These are phyloP conservation scores for Cephonodes hylas DNA, from an alignment of 2,888 invertebrate species.

Conservation along the genomic window DNA sequence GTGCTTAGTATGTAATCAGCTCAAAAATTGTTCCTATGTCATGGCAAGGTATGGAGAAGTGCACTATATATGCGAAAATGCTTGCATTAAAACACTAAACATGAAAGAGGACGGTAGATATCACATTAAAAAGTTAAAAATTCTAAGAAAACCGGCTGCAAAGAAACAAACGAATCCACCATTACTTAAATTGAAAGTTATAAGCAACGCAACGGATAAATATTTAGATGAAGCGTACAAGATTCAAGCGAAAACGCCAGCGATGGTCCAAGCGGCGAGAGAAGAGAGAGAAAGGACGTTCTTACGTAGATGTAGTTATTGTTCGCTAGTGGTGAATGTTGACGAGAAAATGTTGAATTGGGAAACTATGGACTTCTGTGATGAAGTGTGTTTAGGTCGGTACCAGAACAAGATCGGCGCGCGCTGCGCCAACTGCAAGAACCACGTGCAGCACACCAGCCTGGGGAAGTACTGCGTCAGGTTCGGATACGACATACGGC, in stretches of 20 bases:
- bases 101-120: constrained; percentile 61
- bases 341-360: constrained; percentile 88
- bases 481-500: constrained; percentile 94
- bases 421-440: constrained; percentile 90
- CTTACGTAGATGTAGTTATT: constrained; percentile 80
- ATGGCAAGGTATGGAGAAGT: constrained; percentile 74
- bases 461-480: constrained; percentile 96
- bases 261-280: constrained; percentile 80
- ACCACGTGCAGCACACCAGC: constrained; percentile 87
- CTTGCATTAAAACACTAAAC: constrained; percentile 79
- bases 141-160: constrained; percentile 25
- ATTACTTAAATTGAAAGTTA: constrained; percentile 71
- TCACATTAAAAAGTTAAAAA: constrained; percentile 49
- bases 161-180: constrained; percentile 38
- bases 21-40: constrained; percentile 70
- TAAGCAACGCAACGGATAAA: constrained; percentile 77
- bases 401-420: constrained; percentile 89
- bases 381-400: constrained; percentile 90
- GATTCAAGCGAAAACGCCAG: constrained; percentile 81
- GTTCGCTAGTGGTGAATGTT: constrained; percentile 67
- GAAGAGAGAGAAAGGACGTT: constrained; percentile 82
- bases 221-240: constrained; percentile 77
- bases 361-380: constrained; percentile 97
- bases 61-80: constrained; percentile 78
- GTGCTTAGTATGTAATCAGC: constrained; percentile 77